phyloP scores from a whole-genome alignment of 1,140 invertebrate genomes.

The Drosophila setifemur region DNA sequence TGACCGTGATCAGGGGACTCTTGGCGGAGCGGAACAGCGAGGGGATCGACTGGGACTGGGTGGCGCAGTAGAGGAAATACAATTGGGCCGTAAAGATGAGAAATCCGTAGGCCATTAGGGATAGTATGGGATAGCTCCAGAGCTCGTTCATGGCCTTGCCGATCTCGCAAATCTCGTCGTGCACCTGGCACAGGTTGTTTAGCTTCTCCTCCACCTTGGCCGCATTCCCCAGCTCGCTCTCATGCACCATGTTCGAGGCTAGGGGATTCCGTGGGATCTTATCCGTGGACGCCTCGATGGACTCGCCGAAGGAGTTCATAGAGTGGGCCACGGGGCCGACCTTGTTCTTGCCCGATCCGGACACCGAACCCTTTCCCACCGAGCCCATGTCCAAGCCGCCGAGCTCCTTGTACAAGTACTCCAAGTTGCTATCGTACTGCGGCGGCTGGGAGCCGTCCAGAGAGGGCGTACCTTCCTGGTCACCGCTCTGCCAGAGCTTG shows the following conservation, averaged over 20 bases:
- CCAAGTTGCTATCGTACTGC: conserved; percentile 65
- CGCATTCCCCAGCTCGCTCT: conserved; percentile 67
- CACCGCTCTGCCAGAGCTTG: conserved; percentile 49
- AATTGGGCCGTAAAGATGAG: conserved; percentile 80
- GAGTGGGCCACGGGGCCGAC: conserved; percentile 69
- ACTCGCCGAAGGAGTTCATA: conserved; percentile 62
- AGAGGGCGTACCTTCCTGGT: neutral
- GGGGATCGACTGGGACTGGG: conserved; percentile 68
- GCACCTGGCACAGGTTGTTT: conserved; percentile 79
- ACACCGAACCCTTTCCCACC: conserved; percentile 49
- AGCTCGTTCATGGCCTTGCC: conserved; percentile 76
- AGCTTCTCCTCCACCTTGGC: conserved; percentile 78
- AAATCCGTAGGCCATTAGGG: conserved; percentile 81
- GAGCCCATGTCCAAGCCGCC: conserved; percentile 54
- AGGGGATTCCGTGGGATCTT: conserved; percentile 30
- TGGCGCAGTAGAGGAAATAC: conserved; percentile 80
- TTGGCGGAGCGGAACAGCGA: conserved; percentile 77
- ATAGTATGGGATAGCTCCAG: conserved; percentile 81
- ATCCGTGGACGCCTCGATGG: conserved; percentile 30
- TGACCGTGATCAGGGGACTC: conserved; percentile 68
- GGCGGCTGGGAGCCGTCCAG: conserved; percentile 50
- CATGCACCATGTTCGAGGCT: conserved; percentile 58
- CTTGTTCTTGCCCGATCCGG: conserved; percentile 54
- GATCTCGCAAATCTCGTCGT: conserved; percentile 82
- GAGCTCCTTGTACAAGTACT: conserved; percentile 71